Conservation (phyloP, 2,113 vertebrate species). For the Lates calcarifer region DNA sequence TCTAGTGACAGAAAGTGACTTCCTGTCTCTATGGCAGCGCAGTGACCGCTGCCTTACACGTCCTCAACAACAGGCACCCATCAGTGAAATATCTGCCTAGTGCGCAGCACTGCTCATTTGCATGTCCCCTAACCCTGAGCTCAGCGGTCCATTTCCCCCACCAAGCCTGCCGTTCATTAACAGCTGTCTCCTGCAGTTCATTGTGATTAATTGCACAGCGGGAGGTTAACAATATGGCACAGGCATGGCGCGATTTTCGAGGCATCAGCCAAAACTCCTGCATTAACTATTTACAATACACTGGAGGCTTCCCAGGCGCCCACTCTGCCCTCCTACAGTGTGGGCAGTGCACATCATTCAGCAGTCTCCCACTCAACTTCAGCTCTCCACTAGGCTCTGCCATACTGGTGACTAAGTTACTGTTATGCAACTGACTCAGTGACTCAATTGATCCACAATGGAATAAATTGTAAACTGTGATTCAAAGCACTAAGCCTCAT, state of each 20-base stretch:
- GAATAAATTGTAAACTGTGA: conserved; percentile 55
- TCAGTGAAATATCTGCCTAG: conserved; percentile 53
- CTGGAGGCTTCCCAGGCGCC: conserved; percentile 66
- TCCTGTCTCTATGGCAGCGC: conserved; percentile 68
- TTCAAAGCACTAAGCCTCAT: conserved; percentile 19
- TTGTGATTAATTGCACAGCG: conserved; percentile 79
- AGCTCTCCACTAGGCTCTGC: conserved; percentile 65
- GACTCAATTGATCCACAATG: conserved; percentile 73
- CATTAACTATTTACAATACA: conserved; percentile 78
- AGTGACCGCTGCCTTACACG: conserved; percentile 44
- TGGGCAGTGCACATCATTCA: conserved; percentile 77
- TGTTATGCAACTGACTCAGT: conserved; percentile 80
- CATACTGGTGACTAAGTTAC: conserved; percentile 78
- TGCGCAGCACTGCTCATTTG: conserved; percentile 65
- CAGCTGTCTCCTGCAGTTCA: conserved; percentile 70
- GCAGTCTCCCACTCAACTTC: conserved; percentile 73
- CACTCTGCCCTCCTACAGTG: conserved; percentile 77
- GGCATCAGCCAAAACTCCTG: conserved; percentile 74
- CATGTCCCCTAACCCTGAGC: conserved; percentile 66
- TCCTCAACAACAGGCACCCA: conserved; percentile 58
- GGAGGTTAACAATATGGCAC: conserved; percentile 72
- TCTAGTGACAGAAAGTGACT: conserved; percentile 56
- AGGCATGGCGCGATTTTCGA: conserved; percentile 63
- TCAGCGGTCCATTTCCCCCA: conserved; percentile 67
- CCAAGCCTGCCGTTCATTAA: conserved; percentile 69